Percentiles rank a stretch among this genome's conserved stretches.
These are phyloP conservation scores for Pipistrellus pygmaeus DNA, from an alignment of 2,797 vertebrate species.

Conservation along the genomic window DNA sequence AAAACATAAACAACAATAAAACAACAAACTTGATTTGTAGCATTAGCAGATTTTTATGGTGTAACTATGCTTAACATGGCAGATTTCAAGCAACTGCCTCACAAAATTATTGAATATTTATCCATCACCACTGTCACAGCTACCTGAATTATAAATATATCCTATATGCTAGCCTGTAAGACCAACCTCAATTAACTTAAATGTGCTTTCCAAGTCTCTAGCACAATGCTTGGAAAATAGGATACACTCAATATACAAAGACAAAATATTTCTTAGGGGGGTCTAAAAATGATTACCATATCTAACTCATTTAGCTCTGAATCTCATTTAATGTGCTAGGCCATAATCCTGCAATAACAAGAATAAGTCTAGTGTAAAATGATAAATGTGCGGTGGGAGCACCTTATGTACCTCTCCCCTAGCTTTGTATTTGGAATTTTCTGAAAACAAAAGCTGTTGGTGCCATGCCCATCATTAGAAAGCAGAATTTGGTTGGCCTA, in stretches of 20 bases:
- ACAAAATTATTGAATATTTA: neutral
- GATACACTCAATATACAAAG: neutral
- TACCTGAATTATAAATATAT: too few species aligned
- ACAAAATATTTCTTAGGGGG: neutral
- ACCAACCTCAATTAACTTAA: neutral
- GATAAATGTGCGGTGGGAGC: neutral
- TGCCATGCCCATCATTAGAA: neutral
- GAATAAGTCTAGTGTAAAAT: neutral
- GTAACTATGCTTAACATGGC: neutral
- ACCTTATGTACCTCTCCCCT: neutral
- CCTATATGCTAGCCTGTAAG: neutral
- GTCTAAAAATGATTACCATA: neutral
- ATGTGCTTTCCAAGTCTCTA: neutral
- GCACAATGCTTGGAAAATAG: neutral
- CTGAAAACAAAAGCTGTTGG: neutral
- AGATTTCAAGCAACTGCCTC: neutral
- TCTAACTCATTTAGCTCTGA: neutral
- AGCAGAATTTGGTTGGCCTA: neutral
- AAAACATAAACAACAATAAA: neutral
- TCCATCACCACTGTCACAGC: neutral
- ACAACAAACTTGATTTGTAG: neutral
- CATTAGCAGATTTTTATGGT: neutral
- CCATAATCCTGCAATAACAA: neutral
- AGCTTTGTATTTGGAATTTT: slow-evolving; percentile 26
- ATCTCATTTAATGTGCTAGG: neutral